A percentile compares a stretch with the other conserved stretches of the same genome.
Conservation (phyloP, 2,113 vertebrate species). For the Petrocephalus zakoni region DNA sequence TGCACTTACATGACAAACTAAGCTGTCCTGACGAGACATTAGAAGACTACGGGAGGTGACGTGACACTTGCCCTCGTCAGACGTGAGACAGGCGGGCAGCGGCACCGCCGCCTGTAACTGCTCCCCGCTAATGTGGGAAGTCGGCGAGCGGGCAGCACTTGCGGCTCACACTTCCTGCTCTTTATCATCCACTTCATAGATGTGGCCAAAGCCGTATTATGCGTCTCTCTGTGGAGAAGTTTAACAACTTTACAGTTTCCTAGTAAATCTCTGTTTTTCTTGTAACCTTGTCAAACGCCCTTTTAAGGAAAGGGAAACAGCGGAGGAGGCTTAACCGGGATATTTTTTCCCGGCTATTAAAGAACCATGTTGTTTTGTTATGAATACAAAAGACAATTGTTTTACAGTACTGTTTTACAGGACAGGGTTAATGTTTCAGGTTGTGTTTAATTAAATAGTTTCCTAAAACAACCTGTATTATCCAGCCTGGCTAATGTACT, state of each 20-base stretch:
- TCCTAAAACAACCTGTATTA: not conserved
- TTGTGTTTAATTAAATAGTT: not conserved
- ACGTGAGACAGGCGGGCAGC: not conserved
- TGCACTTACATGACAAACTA: not conserved
- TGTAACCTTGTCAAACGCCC: not conserved
- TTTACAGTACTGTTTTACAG: not conserved
- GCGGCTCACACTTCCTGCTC: not conserved
- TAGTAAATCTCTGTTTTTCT: conserved; percentile 16
- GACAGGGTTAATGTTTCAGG: not conserved
- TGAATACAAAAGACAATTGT: not conserved
- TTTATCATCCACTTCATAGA: conserved; percentile 8
- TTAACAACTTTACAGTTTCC: conserved; percentile 17
- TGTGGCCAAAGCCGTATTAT: conserved; percentile 2
- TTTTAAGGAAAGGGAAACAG: conserved; percentile 1
- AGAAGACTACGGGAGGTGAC: not conserved
- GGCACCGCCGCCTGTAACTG: not conserved
- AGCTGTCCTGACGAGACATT: not conserved
- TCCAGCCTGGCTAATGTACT: not conserved
- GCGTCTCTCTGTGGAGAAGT: conserved; percentile 8
- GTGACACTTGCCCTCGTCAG: not conserved
- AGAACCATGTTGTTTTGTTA: not conserved
- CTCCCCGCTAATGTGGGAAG: conserved; percentile 2
- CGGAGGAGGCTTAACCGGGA: not conserved
- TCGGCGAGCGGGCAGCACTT: not conserved
- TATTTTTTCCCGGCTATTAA: not conserved